A percentile compares a stretch with the other conserved stretches of the same genome.
Evolutionary conservation across 2,797 vertebrate species (phyloP).

Genomic region (Hyperoplus immaculatus): DNA sequence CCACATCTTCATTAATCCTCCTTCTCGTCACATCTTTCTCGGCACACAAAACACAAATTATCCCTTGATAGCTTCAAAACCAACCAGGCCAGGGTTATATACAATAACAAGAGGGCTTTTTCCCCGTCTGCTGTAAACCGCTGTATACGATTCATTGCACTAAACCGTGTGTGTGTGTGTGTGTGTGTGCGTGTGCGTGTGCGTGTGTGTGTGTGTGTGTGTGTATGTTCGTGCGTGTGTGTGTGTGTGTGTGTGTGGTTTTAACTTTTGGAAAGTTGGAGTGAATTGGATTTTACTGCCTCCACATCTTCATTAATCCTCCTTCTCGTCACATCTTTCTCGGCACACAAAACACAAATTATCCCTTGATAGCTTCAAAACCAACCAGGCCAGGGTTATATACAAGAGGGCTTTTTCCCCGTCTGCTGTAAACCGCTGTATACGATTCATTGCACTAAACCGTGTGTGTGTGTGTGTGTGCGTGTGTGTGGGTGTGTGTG

Average conservation of each 20-base stretch:
- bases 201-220: too few relatives aligned
- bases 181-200: too few relatives aligned
- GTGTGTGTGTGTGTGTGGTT: too few relatives aligned
- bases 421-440: neutral
- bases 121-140: slow-evolving; percentile 1
- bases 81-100: neutral
- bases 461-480: too few relatives aligned
- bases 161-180: too few relatives aligned
- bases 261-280: slow-evolving; percentile 11
- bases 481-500: too few relatives aligned
- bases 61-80: slow-evolving; percentile 29
- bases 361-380: slow-evolving; percentile 29
- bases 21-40: neutral
- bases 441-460: too few relatives aligned
- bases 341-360: slow-evolving; percentile 13
- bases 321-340: neutral
- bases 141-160: too few relatives aligned
- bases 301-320: neutral
- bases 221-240: too few relatives aligned
- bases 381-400: neutral
- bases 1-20: neutral
- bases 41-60: slow-evolving; percentile 12
- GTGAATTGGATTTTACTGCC: neutral
- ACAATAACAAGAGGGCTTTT: slow-evolving; percentile 9
- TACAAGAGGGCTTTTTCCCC: neutral